These are phyloP conservation scores for Hydra vulgaris DNA, from an alignment of 30 jellyfish, hydroid and myxozoan genomes.

Conservation along the genomic window DNA sequence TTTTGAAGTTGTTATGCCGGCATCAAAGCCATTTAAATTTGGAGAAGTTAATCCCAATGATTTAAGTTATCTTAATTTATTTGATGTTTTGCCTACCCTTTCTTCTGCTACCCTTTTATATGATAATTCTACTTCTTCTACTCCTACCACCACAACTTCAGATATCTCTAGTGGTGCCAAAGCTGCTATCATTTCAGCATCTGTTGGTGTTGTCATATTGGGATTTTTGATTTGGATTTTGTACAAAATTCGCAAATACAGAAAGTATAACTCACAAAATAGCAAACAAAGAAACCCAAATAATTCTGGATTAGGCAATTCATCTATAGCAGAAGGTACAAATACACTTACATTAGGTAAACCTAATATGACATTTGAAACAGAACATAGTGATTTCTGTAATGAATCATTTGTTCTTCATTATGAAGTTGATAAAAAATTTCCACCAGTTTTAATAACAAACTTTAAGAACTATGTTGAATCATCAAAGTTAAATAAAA, in stretches of 20 bases:
- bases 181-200: slow-evolving; percentile 19
- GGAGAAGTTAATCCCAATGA: background rate
- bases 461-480: background rate
- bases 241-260: slow-evolving; percentile 1
- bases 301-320: too few relatives aligned
- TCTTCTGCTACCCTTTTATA: background rate
- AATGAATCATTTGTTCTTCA: background rate
- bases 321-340: too few relatives aligned
- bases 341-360: background rate
- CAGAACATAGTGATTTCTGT: background rate
- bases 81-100: too few relatives aligned
- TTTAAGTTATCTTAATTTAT: too few relatives aligned
- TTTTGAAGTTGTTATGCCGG: background rate
- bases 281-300: background rate
- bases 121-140: slow-evolving; percentile 8
- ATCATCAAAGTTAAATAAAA: background rate
- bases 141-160: too few relatives aligned
- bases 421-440: background rate
- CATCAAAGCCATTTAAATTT: background rate
- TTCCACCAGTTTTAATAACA: background rate
- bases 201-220: slow-evolving; percentile 13
- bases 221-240: slow-evolving; percentile 14
- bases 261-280: too few relatives aligned
- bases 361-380: background rate
- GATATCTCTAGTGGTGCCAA: too few relatives aligned